Conservation (phyloP, 2,888 invertebrate genomes). For the Boloria euphrosyne region DNA sequence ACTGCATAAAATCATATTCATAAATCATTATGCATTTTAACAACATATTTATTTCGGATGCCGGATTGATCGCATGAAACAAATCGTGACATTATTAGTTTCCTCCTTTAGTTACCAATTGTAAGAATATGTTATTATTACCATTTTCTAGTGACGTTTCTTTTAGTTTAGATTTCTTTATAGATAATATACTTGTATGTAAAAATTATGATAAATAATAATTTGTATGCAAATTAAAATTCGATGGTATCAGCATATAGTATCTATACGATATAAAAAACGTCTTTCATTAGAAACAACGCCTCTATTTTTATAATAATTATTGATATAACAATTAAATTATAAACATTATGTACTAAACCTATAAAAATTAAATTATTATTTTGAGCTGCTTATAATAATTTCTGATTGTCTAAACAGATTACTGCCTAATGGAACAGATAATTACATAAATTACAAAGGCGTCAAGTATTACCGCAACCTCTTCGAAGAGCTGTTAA, state of each 20-base stretch:
- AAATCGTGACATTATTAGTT: not conserved
- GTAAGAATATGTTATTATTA: not conserved
- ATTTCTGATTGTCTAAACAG: constrained; percentile 56
- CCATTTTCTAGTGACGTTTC: not conserved
- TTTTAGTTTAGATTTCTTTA: not conserved
- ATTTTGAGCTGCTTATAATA: not conserved
- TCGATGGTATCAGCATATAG: no score
- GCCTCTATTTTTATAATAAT: no score
- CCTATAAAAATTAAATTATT: no score
- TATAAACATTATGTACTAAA: no score
- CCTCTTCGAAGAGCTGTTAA: constrained; percentile 86
- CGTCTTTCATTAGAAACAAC: no score
- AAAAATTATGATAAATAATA: not conserved
- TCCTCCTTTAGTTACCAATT: not conserved
- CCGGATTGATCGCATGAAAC: not conserved
- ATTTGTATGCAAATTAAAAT: no score
- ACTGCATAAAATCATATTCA: not conserved
- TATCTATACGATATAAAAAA: no score
- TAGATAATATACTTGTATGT: constrained; percentile 4
- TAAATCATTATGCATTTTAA: constrained; percentile 3
- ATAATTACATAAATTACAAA: constrained; percentile 84
- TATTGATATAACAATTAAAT: no score
- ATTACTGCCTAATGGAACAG: constrained; percentile 86
- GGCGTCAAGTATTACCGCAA: constrained; percentile 89
- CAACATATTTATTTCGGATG: not conserved